Base-by-base conservation (phyloP, 1,140 invertebrate genomes). In the Scylla paramamosain region DNA sequence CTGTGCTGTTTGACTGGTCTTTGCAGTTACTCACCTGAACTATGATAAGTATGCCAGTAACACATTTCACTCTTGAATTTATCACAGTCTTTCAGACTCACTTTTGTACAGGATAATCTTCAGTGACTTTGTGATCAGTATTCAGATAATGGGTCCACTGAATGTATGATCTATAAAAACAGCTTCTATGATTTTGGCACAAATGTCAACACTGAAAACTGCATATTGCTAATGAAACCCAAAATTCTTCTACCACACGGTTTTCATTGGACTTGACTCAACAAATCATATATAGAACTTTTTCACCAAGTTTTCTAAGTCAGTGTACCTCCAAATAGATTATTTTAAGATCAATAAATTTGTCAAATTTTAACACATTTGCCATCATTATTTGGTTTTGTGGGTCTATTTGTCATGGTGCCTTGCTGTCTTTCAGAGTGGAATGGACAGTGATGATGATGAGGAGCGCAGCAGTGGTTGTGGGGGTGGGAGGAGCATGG, bases 371-470 rank as follows among this genome's bases (percentile, higher is more conserved):
- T 12, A 48, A 4, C 10, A 59, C 52, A 59, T 59, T 59, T 59
- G 52, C 10, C 52, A 14, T 12, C 10, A 59, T 59, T 59, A 14
- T 59, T 59, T 4, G 10, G 10, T 59, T 12, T 12, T 59, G 10
- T 77, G 67, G n/a, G 2, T n/a, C 1, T 77, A n/a, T 77, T 77
- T 77, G n/a, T 77, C 20, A 77, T 25, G n/a, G 1, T 77, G 67
- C 0, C 20, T 77, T n/a, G 16, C 12, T 77, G 67, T 25, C n/a
- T 87, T 39, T 20, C 93, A 96, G 95, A 94, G 91, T 93, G 91
- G 91, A 82, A 94, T 95, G 93, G 95, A 95, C 89, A 95, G 91
- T 84, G 94, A 96, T 92, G 93, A 96, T 77, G 83, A 96, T 45
- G 89, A 95, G 14, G 92, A 96, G 46, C 93, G 48, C 46, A 90